A percentile compares a stretch with the other conserved stretches of the same genome.
Conservation (phyloP, 2,113 vertebrate species). For the Pygoscelis adeliae region DNA sequence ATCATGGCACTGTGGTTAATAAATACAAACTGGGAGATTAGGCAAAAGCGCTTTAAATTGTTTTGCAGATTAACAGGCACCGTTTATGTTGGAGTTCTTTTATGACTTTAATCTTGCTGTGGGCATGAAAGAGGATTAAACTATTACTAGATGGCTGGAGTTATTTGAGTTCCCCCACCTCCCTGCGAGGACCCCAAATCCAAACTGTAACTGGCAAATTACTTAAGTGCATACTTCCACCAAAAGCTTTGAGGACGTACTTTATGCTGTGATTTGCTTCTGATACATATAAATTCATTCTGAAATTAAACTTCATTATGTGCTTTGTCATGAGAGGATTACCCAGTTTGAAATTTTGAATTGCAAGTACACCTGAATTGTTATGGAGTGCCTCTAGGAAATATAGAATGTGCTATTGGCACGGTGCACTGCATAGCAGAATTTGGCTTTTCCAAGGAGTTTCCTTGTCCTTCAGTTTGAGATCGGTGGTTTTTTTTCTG, state of each 20-base stretch:
- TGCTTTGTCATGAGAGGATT: background rate
- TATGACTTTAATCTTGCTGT: slow-evolving; percentile 21
- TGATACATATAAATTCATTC: background rate
- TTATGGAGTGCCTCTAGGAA: background rate
- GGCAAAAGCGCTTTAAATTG: slow-evolving; percentile 26
- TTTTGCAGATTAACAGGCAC: slow-evolving; percentile 40
- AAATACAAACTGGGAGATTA: slow-evolving; percentile 13
- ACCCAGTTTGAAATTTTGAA: background rate
- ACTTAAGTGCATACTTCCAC: background rate
- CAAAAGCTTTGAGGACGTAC: background rate
- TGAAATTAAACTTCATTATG: background rate
- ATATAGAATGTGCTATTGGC: background rate
- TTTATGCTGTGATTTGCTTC: background rate
- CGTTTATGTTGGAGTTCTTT: background rate
- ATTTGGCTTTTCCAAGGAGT: background rate
- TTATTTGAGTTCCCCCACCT: background rate
- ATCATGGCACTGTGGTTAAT: slow-evolving; percentile 27
- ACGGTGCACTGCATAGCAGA: background rate
- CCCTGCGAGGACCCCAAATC: background rate
- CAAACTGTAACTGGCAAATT: background rate
- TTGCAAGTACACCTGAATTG: background rate
- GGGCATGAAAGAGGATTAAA: slow-evolving; percentile 45
- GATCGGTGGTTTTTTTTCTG: background rate
- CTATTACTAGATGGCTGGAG: slow-evolving; percentile 9
- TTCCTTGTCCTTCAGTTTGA: background rate